Conservation (phyloP, 2,797 vertebrate genomes). For the Myotis myotis region DNA sequence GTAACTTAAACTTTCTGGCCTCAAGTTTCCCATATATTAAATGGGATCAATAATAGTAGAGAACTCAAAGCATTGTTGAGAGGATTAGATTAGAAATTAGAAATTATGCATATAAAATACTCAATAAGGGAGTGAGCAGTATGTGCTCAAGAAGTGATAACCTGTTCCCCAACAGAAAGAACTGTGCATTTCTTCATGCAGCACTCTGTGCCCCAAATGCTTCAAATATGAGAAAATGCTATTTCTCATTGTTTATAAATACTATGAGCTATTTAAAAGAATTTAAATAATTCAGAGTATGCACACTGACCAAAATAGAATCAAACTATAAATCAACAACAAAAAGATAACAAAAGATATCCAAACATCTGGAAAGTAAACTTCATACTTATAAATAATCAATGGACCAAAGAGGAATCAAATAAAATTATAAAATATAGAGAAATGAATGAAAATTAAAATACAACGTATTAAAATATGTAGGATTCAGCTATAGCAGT, state of each 20-base stretch:
- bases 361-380: constrained; percentile 10
- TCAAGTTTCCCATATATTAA: neutral
- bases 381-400: neutral
- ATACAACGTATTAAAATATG: constrained; percentile 16
- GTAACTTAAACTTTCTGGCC: neutral
- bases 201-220: neutral
- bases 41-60: neutral
- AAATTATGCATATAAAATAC: neutral
- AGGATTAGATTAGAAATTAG: neutral
- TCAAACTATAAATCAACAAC: constrained; percentile 2
- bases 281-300: neutral
- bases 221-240: neutral
- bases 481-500: neutral
- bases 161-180: neutral
- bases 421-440: neutral
- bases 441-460: constrained; percentile 29
- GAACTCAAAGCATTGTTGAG: neutral
- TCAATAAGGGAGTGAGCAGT: neutral
- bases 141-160: neutral
- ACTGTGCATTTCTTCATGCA: neutral
- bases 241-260: neutral
- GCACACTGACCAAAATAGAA: neutral
- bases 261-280: neutral
- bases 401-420: neutral
- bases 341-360: neutral